Evolutionary conservation across 53 echinoderm and acorn worm genomes (phyloP), one percentile per base, ranked within the genome.

Genomic region (Luidia sarsii): DNA sequence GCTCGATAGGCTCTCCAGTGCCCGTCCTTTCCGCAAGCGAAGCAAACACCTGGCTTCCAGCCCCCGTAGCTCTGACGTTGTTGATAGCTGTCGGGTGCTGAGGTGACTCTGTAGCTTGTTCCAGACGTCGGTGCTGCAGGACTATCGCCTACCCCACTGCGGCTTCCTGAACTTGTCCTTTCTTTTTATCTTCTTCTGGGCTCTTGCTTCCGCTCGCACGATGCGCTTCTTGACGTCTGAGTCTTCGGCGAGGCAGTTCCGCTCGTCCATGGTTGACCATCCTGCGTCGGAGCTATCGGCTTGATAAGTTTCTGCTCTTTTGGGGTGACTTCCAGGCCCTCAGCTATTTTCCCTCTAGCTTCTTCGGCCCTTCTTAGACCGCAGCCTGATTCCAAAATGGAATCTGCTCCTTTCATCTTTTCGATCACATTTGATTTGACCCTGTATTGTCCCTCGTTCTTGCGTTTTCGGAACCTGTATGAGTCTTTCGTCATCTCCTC

Each of bases 361-460:
- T n/a, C n/a, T n/a, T n/a, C n/a, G n/a, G n/a, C n/a, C n/a, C 68
- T n/a, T n/a, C n/a, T n/a, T n/a, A n/a, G n/a, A n/a, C n/a, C n/a
- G n/a, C n/a, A n/a, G n/a, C n/a, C n/a, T 39, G 51, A 38, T 1
- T 30, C 56, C 2, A 82, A 32, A 7, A 82, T 43, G 31, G 29
- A 45, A 7, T 68, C 69, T 13, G 68, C 82, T 20, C 69, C 56
- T 59, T 82, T 82, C 31, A 82, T 55, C 28, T 82, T 82, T n/a
- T 60, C 57, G 19, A 37, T 15, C 8, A 48, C 73, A 31, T 84
- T 72, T 2, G 39, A 33, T 27, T 71, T 84, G 33, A 50, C 33
- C 23, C 73, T 84, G 39, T 71, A 63, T 35, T 84, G 72, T 30
- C 73, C 73, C 33, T 84, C 73, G 30, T 84, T 71, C 13, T 63